Percentiles rank a stretch among this genome's conserved stretches.
Evolutionary conservation across 1,140 invertebrate species (phyloP).

Genomic region (Drosophila melanica): DNA sequence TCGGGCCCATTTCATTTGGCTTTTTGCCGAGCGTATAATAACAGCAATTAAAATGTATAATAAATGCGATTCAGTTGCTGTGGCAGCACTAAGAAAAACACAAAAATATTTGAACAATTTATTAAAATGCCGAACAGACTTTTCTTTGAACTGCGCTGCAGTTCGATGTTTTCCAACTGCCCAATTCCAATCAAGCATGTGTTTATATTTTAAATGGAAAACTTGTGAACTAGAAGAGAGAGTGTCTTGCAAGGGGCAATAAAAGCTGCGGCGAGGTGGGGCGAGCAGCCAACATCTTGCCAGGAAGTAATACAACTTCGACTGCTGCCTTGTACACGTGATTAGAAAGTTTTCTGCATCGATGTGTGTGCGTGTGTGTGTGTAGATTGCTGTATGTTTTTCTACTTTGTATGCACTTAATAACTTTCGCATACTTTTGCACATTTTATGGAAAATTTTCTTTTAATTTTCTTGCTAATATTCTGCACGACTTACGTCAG

Average conservation of each 20-base stretch:
- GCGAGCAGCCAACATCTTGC: slow-evolving; percentile 41
- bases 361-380: slow-evolving; percentile 30
- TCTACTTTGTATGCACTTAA: slow-evolving; percentile 78
- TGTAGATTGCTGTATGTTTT: slow-evolving; percentile 56
- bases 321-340: slow-evolving; percentile 70
- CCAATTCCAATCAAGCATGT: slow-evolving; percentile 75
- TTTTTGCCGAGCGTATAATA: slow-evolving; percentile 48
- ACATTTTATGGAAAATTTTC: slow-evolving; percentile 81
- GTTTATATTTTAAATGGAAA: slow-evolving; percentile 80
- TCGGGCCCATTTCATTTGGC: slow-evolving; percentile 11
- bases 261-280: too few relatives aligned
- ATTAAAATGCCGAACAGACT: slow-evolving; percentile 40
- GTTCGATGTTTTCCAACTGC: slow-evolving; percentile 34
- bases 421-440: slow-evolving; percentile 81
- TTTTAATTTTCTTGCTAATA: slow-evolving; percentile 68
- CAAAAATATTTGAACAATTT: slow-evolving; percentile 33
- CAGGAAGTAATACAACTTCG: slow-evolving; percentile 67
- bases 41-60: slow-evolving; percentile 72
- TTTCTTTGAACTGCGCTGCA: neutral
- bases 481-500: slow-evolving; percentile 51
- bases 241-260: slow-evolving; percentile 18
- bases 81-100: slow-evolving; percentile 35
- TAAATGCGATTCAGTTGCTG: neutral
- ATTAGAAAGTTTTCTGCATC: slow-evolving; percentile 74
- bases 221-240: slow-evolving; percentile 60